These are phyloP conservation scores for Ardeotis arabs DNA, from an alignment of 2,113 vertebrate genomes.

Conservation along the genomic window DNA sequence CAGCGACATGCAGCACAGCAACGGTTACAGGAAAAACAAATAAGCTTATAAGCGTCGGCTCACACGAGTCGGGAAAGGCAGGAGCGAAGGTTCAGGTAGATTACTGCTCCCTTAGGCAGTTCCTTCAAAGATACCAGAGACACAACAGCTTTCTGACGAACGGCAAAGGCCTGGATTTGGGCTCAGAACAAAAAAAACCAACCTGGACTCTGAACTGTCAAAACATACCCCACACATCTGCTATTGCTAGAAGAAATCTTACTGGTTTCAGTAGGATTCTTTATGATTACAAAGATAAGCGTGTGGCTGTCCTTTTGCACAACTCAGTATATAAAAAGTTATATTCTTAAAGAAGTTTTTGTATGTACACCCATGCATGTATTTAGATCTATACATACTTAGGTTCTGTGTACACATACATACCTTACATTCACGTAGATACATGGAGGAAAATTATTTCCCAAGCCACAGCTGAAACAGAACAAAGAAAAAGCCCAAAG, in stretches of 20 bases:
- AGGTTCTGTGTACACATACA: not conserved
- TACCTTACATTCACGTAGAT: not conserved
- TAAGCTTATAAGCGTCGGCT: not conserved
- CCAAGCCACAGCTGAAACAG: not conserved
- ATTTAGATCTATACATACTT: not conserved
- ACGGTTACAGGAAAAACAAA: not conserved
- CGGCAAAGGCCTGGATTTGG: not conserved
- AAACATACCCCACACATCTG: fast-evolving
- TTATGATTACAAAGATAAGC: not conserved
- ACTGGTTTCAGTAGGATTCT: not conserved
- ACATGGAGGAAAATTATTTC: not conserved
- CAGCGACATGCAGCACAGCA: not conserved
- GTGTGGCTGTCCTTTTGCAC: not conserved
- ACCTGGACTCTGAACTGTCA: not conserved
- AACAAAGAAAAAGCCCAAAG: not conserved
- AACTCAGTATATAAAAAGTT: not conserved
- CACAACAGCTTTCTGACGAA: not conserved
- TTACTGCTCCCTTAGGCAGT: not conserved
- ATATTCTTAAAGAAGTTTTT: not conserved
- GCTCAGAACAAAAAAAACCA: not conserved
- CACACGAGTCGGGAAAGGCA: not conserved
- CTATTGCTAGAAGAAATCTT: not conserved
- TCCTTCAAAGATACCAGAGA: not conserved
- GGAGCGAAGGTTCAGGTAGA: not conserved
- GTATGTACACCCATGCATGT: not conserved